These are phyloP conservation scores for Uropetala carovei DNA, from an alignment of 2,888 invertebrate species.

Conservation along the genomic window DNA sequence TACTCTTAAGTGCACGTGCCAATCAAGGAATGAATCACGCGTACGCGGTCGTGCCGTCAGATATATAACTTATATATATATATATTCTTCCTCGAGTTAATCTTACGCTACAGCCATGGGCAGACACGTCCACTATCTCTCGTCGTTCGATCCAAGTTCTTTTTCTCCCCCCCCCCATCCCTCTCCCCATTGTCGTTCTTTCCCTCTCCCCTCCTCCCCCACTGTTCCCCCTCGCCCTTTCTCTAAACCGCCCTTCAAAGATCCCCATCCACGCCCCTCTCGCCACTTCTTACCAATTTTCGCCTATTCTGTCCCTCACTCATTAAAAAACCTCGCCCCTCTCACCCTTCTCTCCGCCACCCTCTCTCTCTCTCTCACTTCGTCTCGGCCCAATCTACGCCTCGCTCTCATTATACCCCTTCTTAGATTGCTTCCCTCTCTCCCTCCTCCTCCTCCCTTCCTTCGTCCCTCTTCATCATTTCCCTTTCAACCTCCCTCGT, in stretches of 20 bases:
- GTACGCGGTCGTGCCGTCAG: background rate
- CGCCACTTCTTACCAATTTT: background rate
- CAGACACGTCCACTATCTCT: background rate
- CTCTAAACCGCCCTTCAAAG: too few species aligned
- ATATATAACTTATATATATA: background rate
- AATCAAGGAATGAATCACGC: background rate
- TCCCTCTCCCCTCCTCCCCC: background rate
- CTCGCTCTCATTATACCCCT: constrained; percentile 22
- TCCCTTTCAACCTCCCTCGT: constrained; percentile 28
- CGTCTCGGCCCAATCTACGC: background rate
- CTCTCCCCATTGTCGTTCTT: background rate
- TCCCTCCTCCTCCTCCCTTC: background rate
- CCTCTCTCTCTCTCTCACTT: background rate
- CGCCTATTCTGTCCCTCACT: constrained; percentile 8
- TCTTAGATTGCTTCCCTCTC: background rate
- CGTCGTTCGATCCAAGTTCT: too few species aligned
- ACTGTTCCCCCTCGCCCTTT: background rate
- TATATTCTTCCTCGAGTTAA: background rate
- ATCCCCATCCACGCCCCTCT: background rate
- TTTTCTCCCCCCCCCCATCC: too few species aligned
- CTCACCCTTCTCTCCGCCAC: background rate
- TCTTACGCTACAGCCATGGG: too few species aligned
- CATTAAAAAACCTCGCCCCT: background rate
- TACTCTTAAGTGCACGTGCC: background rate
- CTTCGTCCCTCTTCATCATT: background rate